phyloP scores from a whole-genome alignment of 2,797 vertebrate species.

The Enteromius unitaeniatus region DNA sequence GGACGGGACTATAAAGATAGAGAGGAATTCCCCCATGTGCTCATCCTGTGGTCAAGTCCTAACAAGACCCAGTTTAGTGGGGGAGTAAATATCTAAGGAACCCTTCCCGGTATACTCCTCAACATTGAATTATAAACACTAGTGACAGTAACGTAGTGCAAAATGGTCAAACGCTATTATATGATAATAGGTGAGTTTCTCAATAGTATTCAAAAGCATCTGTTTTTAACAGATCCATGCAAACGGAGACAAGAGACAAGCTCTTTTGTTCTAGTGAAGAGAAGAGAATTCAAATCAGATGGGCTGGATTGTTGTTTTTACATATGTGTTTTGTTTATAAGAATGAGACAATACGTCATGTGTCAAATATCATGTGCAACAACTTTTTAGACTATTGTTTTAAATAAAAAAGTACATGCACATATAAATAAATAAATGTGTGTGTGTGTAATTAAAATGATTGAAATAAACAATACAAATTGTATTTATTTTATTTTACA shows the following conservation, averaged over 20 bases:
- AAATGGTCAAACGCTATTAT: not conserved
- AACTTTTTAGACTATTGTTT: too few relatives aligned
- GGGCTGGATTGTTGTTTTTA: not conserved
- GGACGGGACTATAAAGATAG: not conserved
- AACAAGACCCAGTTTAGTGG: not conserved
- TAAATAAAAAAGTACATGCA: too few relatives aligned
- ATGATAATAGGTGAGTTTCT: not conserved
- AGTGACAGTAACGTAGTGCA: not conserved
- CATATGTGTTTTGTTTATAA: not conserved
- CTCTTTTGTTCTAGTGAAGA: not conserved
- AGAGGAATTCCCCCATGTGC: constrained; percentile 6
- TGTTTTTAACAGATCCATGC: constrained; percentile 2
- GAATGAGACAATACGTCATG: not conserved
- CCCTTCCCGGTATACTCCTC: not conserved
- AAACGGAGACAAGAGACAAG: not conserved
- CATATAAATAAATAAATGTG: too few relatives aligned
- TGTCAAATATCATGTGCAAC: not conserved
- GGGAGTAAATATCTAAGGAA: not conserved
- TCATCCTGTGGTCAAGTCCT: constrained; percentile 6
- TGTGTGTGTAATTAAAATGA: too few relatives aligned
- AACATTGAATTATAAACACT: not conserved
- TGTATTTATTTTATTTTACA: too few relatives aligned
- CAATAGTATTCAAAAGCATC: not conserved
- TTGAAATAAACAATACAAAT: too few relatives aligned
- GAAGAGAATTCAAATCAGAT: constrained; percentile 9